These are phyloP conservation scores for Scleropages formosus DNA, from an alignment of 2,797 vertebrate species.

Conservation along the genomic window DNA sequence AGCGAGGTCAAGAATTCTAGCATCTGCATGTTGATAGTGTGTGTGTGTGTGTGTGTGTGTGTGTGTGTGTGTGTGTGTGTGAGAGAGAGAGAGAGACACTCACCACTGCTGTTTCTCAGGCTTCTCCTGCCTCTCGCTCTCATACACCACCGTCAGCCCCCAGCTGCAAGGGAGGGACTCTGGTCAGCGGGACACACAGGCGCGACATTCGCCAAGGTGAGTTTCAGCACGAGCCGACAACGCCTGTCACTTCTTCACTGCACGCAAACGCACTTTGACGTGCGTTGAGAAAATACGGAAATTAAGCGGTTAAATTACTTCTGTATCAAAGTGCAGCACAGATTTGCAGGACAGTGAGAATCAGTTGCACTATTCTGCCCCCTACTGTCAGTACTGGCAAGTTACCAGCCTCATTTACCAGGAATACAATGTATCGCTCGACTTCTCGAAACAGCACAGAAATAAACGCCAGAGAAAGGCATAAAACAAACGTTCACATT, in stretches of 20 bases:
- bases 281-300: background rate
- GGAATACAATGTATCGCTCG: background rate
- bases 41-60: no score
- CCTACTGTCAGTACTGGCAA: conserved; percentile 8
- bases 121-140: conserved; percentile 85
- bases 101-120: conserved; percentile 89
- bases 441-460: background rate
- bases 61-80: background rate
- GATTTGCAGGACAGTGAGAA: background rate
- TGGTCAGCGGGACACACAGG: background rate
- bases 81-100: conserved; percentile 53
- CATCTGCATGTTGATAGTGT: background rate
- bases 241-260: no score
- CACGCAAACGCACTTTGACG: no score
- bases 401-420: background rate
- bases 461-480: no score
- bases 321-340: background rate
- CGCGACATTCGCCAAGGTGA: background rate
- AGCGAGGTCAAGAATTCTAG: no score
- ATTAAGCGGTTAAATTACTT: background rate
- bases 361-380: conserved; percentile 19
- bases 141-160: conserved; percentile 84
- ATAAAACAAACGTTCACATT: no score
- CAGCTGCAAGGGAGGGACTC: conserved; percentile 69
- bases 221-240: no score